Percentiles rank a stretch among this genome's conserved stretches.
phyloP scores from a whole-genome alignment of 2,113 vertebrate genomes.

The Urocolius indicus region DNA sequence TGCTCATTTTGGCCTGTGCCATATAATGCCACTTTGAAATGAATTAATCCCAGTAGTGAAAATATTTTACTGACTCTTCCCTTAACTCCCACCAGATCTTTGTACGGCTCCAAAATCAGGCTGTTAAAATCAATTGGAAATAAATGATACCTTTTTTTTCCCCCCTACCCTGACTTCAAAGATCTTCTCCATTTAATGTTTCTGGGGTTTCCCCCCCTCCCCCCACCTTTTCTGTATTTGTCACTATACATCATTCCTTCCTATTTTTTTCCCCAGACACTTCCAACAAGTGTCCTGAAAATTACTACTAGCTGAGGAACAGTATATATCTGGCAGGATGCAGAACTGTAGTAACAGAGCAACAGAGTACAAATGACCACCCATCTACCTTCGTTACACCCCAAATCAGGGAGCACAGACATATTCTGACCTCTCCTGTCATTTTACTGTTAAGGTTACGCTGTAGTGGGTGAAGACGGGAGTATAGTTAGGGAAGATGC shows the following conservation, averaged over 20 bases:
- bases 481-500: not conserved
- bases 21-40: conserved; percentile 19
- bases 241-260: not conserved
- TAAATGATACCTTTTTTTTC: not conserved
- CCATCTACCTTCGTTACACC: not conserved
- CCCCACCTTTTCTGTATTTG: not conserved
- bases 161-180: not conserved
- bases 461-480: not conserved
- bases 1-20: not conserved
- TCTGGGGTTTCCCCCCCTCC: not conserved
- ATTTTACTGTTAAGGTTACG: not conserved
- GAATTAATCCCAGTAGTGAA: not conserved
- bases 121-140: not conserved
- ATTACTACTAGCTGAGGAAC: not conserved
- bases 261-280: not conserved
- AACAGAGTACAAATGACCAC: not conserved
- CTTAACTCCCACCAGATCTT: not conserved
- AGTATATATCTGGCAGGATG: not conserved
- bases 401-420: not conserved
- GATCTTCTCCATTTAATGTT: not conserved
- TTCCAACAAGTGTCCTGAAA: not conserved
- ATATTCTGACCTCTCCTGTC: not conserved
- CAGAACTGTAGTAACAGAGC: not conserved
- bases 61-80: not conserved
- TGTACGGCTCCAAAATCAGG: not conserved